Base-by-base conservation (phyloP, 37 sponge, comb jelly and placozoan species). In the Halisarca cf. caerulea region DNA sequence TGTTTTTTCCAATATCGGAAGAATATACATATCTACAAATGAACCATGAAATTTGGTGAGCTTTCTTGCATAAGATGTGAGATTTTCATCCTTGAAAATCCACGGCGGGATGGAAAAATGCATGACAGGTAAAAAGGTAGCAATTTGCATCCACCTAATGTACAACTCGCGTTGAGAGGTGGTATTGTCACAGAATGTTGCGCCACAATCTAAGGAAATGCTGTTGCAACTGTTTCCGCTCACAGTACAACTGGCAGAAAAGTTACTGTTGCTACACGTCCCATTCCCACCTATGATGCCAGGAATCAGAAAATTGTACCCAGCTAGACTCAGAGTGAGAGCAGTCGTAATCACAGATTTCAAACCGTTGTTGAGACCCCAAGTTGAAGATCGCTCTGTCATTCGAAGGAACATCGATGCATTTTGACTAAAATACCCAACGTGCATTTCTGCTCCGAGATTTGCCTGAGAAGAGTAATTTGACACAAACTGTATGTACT, bases 51-150 rank as follows among this genome's bases (percentile, higher is more conserved):
- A 54, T 0, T 25, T 23, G 14, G 68, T 75, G 77, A 93, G 38
- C 15, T 60, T 38, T 7, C 23, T 59, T n/a, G 85, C 81, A 70
- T 83, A 77, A 0, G 58, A 37, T 7, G 44, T 32, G 1, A 94
- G 41, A 1, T 41, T 18, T 2, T 32, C 40, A 41, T 37, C 51
- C 34, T 78, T 75, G 32, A 53, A 87, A 27, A 2, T 24, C 88
- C 90, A 96, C 34, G 97, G 97, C 27, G 86, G 62, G 9, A 66
- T 64, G 2, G 97, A 94, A 42, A 96, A 94, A 54, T 96, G 92
- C 94, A 93, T 91, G 1, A 85, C 84, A 30, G 97, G 97, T 14
- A 96, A 70, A 79, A 94, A 93, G 55, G 90, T 66, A 24, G 71
- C 73, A 30, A 92, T 70, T 44, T 94, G 94, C 59, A 88, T 47